A percentile compares a stretch with the other conserved stretches of the same genome.
Evolutionary conservation across 2,797 vertebrate species (phyloP).

Genomic region (Aulostomus chinensis): DNA sequence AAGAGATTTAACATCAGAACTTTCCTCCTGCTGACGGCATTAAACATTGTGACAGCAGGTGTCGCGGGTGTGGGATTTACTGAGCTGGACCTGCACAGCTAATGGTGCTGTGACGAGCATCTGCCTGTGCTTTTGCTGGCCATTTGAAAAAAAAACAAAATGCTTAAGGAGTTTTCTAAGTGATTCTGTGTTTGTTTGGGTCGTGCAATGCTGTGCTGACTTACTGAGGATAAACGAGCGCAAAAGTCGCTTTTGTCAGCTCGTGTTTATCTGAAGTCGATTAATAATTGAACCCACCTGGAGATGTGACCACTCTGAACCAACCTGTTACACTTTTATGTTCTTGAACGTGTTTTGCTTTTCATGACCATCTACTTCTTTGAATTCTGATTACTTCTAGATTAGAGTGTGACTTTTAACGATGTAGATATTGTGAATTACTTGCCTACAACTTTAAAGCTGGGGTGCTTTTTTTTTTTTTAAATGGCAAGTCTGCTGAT

Average conservation of each 20-base stretch:
- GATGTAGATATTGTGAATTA: constrained; percentile 77
- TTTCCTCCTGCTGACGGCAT: not conserved
- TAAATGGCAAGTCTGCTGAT: constrained; percentile 58
- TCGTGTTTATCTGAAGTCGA: too few species aligned
- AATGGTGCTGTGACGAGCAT: constrained; percentile 1
- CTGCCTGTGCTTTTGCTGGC: constrained; percentile 10
- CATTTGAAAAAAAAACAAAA: too few species aligned
- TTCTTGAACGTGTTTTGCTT: constrained; percentile 45
- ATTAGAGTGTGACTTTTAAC: constrained; percentile 46
- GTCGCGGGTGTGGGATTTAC: constrained; percentile 4
- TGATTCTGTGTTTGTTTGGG: constrained; percentile 42
- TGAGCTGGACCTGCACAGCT: not conserved
- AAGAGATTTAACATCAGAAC: constrained; percentile 26
- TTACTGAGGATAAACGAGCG: constrained; percentile 29
- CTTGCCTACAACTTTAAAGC: constrained; percentile 56
- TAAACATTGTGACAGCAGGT: constrained; percentile 2
- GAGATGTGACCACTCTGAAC: too few species aligned
- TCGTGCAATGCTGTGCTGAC: constrained; percentile 72
- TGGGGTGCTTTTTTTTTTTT: constrained; percentile 27
- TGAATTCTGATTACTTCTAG: constrained; percentile 46
- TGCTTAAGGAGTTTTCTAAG: constrained; percentile 28
- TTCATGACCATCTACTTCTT: constrained; percentile 36
- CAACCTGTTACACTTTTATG: constrained; percentile 45
- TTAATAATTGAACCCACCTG: not conserved
- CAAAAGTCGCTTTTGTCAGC: too few species aligned